phyloP scores from a whole-genome alignment of 1,140 invertebrate genomes.

The Ceratosolen solmsi region DNA sequence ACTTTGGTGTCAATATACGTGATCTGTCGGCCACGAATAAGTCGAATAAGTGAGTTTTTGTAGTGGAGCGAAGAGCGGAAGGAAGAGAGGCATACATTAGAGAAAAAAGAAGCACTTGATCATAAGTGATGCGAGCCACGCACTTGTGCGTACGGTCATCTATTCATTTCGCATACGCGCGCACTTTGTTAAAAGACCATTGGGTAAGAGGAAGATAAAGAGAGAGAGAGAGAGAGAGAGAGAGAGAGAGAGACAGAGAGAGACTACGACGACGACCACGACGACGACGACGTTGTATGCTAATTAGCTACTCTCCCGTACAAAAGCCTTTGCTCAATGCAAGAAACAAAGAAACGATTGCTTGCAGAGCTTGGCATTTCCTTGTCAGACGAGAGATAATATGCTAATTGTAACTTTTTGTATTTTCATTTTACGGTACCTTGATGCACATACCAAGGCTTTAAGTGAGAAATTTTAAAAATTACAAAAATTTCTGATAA shows the following conservation, averaged over 20 bases:
- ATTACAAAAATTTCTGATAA: too few relatives aligned
- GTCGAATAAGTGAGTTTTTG: not conserved
- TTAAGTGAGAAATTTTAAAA: too few relatives aligned
- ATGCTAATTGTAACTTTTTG: not conserved
- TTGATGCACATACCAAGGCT: too few relatives aligned
- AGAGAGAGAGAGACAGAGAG: not conserved
- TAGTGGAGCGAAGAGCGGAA: not conserved
- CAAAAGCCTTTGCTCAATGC: slow-evolving; percentile 11
- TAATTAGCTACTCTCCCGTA: slow-evolving; percentile 7
- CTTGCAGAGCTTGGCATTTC: not conserved
- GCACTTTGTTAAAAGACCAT: not conserved
- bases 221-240: not conserved
- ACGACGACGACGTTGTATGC: not conserved
- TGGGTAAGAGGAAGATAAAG: not conserved
- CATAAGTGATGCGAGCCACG: not conserved
- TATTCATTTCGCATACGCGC: not conserved
- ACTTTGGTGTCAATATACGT: too few relatives aligned
- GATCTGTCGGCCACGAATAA: too few relatives aligned
- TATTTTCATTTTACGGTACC: too few relatives aligned
- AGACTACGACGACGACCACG: too few relatives aligned
- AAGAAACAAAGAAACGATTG: slow-evolving; percentile 5
- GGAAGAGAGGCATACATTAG: not conserved
- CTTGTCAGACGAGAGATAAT: not conserved
- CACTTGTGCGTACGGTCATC: not conserved
- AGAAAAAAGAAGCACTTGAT: slow-evolving; percentile 12